phyloP scores from a whole-genome alignment of 2,113 vertebrate species.

The Sus scrofa region DNA sequence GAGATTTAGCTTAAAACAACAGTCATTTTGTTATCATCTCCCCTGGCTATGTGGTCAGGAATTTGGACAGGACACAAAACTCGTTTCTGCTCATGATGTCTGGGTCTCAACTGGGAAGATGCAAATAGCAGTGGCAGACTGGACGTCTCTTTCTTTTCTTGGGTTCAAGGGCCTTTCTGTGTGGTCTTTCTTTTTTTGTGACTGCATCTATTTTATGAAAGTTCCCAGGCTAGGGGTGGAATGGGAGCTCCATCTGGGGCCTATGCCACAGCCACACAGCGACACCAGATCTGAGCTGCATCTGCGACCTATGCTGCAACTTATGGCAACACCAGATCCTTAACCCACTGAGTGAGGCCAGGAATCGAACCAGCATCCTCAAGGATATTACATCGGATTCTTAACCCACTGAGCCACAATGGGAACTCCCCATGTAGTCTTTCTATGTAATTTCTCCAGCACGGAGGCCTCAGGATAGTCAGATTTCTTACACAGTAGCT shows the following conservation, averaged over 20 bases:
- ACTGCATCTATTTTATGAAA: no score
- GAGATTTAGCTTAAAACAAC: conserved; percentile 20
- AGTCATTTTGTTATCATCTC: neutral
- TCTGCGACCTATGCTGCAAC: no score
- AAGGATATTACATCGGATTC: no score
- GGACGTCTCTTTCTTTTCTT: neutral
- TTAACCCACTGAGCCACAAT: no score
- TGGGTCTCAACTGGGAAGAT: neutral
- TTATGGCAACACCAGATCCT: no score
- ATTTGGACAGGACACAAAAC: neutral
- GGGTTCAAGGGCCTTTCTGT: neutral
- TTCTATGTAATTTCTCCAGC: neutral
- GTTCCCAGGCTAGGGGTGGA: no score
- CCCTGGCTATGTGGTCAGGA: neutral
- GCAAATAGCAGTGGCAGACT: neutral
- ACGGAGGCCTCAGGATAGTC: neutral
- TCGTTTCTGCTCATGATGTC: neutral
- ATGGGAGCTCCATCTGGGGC: no score
- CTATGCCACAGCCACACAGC: no score
- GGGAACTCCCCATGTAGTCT: neutral
- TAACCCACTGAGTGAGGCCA: no score
- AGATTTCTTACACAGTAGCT: neutral
- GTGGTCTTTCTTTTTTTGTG: neutral
- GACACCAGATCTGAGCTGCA: no score
- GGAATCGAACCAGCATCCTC: no score